These are phyloP conservation scores for Intellagama lesueurii DNA, from an alignment of 2,797 vertebrate genomes.

Conservation along the genomic window DNA sequence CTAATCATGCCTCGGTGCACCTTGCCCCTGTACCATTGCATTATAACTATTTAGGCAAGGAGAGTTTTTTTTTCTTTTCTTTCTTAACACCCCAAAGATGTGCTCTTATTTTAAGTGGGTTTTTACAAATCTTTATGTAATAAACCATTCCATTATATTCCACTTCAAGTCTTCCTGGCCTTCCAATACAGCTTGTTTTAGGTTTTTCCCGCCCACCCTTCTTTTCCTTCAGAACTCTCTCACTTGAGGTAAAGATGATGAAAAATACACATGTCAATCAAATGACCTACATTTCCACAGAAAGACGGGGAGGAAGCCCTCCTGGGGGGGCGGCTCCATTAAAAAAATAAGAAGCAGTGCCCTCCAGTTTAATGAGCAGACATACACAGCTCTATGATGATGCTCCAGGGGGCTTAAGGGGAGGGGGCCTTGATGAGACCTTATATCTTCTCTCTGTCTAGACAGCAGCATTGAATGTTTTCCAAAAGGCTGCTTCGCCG, in stretches of 20 bases:
- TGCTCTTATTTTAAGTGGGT: background rate
- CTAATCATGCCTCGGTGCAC: conserved; percentile 26
- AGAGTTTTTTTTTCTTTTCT: background rate
- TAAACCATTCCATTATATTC: conserved; percentile 1
- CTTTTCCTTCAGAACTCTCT: conserved; percentile 30
- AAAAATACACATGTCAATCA: conserved; percentile 72
- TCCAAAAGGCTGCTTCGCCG: conserved; percentile 67
- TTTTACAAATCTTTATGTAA: conserved; percentile 49
- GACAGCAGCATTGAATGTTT: conserved; percentile 76
- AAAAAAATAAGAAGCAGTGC: background rate
- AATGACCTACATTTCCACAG: conserved; percentile 75
- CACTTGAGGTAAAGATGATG: conserved; percentile 61
- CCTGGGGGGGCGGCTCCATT: conserved; percentile 62
- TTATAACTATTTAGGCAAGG: background rate
- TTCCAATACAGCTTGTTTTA: conserved; percentile 49
- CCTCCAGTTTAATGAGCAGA: conserved; percentile 76
- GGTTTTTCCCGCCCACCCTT: background rate
- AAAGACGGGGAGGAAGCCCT: conserved; percentile 51
- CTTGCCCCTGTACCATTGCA: background rate
- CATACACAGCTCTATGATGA: conserved; percentile 64
- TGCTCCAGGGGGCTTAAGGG: conserved; percentile 57
- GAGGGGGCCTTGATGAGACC: conserved; percentile 58
- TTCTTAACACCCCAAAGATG: background rate
- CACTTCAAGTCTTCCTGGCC: conserved; percentile 43
- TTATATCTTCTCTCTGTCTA: conserved; percentile 73